phyloP scores from a whole-genome alignment of 2,113 vertebrate species.

The Lepisosteus oculatus region DNA sequence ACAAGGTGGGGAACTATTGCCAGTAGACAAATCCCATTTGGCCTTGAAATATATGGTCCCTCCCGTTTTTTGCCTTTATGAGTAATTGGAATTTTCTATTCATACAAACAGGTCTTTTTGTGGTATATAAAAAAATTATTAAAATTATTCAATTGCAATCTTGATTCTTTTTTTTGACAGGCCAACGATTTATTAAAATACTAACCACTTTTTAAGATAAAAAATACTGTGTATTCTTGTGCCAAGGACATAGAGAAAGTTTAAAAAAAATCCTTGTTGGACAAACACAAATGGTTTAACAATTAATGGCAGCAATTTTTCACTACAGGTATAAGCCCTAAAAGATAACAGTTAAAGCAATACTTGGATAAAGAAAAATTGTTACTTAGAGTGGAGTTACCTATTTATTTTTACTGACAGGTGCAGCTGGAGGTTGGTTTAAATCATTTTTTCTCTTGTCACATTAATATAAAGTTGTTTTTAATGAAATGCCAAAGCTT shows the following conservation, averaged over 20 bases:
- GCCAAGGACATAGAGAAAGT: background rate
- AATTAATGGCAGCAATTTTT: slow-evolving; percentile 40
- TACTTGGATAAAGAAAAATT: background rate
- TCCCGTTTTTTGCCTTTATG: too few relatives aligned
- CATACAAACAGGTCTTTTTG: too few relatives aligned
- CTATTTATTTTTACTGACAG: slow-evolving; percentile 36
- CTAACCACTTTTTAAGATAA: too few relatives aligned
- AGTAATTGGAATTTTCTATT: too few relatives aligned
- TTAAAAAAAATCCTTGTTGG: background rate
- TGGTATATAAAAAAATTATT: too few relatives aligned
- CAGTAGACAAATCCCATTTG: too few relatives aligned
- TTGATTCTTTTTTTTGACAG: too few relatives aligned
- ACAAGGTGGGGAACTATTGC: too few relatives aligned
- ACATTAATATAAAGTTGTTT: slow-evolving; percentile 50
- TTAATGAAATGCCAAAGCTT: slow-evolving; percentile 47
- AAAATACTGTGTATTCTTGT: too few relatives aligned
- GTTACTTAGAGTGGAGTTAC: slow-evolving; percentile 22
- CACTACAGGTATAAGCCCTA: slow-evolving; percentile 17
- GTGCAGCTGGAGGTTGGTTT: slow-evolving; percentile 36
- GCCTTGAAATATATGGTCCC: too few relatives aligned
- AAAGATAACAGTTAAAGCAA: slow-evolving; percentile 34
- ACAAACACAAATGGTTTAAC: slow-evolving; percentile 21
- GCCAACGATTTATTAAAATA: too few relatives aligned
- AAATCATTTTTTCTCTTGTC: slow-evolving; percentile 31
- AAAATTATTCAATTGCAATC: too few relatives aligned